These are phyloP conservation scores for Oasisia sp. DNA, from an alignment of 2,888 invertebrate genomes.

Conservation along the genomic window DNA sequence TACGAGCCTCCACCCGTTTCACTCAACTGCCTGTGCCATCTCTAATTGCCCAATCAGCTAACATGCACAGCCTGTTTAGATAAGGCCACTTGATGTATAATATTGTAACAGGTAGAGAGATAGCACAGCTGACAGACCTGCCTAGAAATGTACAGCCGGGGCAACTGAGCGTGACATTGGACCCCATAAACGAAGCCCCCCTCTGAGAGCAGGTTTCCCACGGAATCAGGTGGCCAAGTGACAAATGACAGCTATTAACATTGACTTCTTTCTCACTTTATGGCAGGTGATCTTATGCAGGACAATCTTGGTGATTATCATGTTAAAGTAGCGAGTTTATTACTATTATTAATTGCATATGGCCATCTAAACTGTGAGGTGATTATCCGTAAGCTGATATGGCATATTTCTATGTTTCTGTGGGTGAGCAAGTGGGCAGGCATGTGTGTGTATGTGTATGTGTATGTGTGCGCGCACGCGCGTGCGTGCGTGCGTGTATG, in stretches of 20 bases:
- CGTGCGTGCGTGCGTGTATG: conserved; percentile 20
- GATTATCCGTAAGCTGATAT: not conserved
- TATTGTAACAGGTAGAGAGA: not conserved
- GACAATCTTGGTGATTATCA: not conserved
- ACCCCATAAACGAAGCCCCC: not conserved
- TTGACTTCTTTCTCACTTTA: not conserved
- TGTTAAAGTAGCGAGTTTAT: not conserved
- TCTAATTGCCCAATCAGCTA: conserved; percentile 5
- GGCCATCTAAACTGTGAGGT: not conserved
- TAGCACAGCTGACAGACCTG: not conserved
- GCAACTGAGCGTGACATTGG: conserved; percentile 6
- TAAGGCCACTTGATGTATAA: conserved; percentile 17
- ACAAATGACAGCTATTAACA: not conserved
- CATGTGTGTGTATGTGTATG: not conserved
- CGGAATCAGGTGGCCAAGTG: not conserved
- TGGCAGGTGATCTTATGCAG: not conserved
- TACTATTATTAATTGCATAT: not conserved
- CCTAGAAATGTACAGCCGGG: not conserved
- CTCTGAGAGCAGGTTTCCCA: not conserved
- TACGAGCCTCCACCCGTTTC: not conserved
- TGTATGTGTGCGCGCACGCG: not conserved
- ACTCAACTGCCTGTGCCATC: not conserved
- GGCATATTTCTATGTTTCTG: too few relatives aligned
- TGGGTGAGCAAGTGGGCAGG: too few relatives aligned
- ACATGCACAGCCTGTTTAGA: not conserved